These are phyloP conservation scores for Diadophis punctatus DNA, from an alignment of 2,113 vertebrate genomes.

Conservation along the genomic window DNA sequence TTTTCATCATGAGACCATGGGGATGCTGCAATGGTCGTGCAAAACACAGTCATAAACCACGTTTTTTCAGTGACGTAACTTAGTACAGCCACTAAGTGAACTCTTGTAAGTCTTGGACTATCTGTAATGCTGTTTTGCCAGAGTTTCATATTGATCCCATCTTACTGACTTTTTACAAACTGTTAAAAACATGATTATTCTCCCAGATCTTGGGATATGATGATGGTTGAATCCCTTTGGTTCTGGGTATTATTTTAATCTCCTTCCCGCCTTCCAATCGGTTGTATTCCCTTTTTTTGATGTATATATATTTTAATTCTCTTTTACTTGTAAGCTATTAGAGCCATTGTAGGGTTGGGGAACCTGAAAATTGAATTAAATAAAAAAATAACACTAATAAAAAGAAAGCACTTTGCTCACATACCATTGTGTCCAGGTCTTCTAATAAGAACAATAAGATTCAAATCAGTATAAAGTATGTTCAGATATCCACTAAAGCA, in stretches of 20 bases:
- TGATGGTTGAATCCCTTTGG: background rate
- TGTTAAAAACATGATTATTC: background rate
- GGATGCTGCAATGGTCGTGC: background rate
- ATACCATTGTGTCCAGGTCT: background rate
- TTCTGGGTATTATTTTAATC: background rate
- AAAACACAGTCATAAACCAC: background rate
- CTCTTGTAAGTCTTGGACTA: background rate
- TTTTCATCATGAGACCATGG: background rate
- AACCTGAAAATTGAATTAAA: background rate
- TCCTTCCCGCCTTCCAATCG: background rate
- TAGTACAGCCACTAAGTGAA: background rate
- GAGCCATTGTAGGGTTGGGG: background rate
- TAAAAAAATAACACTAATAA: background rate
- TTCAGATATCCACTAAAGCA: background rate
- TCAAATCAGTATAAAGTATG: background rate
- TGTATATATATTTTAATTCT: background rate
- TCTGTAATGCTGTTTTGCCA: background rate
- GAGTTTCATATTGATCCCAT: background rate
- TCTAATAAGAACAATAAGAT: background rate
- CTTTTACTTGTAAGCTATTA: background rate
- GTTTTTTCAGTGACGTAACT: background rate
- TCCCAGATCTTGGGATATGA: background rate
- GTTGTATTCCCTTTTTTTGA: background rate
- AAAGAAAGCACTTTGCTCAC: background rate
- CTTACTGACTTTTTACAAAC: background rate